A percentile compares a stretch with the other conserved stretches of the same genome.
These are phyloP conservation scores for Cataglyphis altisquamis DNA, from an alignment of 2,888 invertebrate genomes.

Conservation along the genomic window DNA sequence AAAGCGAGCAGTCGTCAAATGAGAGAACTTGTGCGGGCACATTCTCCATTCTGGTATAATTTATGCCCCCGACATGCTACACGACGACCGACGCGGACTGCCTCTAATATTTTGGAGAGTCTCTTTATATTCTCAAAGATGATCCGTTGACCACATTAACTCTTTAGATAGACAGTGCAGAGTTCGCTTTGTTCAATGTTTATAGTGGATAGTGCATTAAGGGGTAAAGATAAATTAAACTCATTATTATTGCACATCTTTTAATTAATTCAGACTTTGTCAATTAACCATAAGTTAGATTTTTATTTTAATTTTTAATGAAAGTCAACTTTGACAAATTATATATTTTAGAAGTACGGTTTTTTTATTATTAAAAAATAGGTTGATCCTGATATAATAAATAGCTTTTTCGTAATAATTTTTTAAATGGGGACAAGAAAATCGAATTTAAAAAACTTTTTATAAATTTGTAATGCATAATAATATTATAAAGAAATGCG, in stretches of 20 bases:
- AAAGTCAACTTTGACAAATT: background rate
- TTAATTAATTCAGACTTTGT: background rate
- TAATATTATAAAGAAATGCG: background rate
- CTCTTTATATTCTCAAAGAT: slow-evolving; percentile 50
- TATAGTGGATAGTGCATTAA: slow-evolving; percentile 23
- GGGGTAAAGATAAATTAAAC: background rate
- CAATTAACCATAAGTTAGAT: background rate
- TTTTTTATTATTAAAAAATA: background rate
- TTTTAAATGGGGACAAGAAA: background rate
- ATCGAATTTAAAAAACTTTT: slow-evolving; percentile 10
- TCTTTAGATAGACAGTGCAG: slow-evolving; percentile 27
- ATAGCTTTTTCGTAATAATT: background rate
- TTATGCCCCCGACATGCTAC: slow-evolving; percentile 50
- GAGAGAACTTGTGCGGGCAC: slow-evolving; percentile 67
- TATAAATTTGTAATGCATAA: background rate
- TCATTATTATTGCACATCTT: slow-evolving; percentile 15
- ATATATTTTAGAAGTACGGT: background rate
- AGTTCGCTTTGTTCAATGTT: slow-evolving; percentile 36
- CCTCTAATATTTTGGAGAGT: slow-evolving; percentile 48
- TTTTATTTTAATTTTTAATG: slow-evolving; percentile 7
- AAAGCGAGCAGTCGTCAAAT: slow-evolving; percentile 69
- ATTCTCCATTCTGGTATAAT: slow-evolving; percentile 60
- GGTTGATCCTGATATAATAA: background rate
- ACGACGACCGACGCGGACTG: slow-evolving; percentile 30
- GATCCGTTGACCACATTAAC: slow-evolving; percentile 39